Base-by-base conservation (phyloP, 2,797 vertebrate genomes). In the Lepidocolaptes lacrymiger region DNA sequence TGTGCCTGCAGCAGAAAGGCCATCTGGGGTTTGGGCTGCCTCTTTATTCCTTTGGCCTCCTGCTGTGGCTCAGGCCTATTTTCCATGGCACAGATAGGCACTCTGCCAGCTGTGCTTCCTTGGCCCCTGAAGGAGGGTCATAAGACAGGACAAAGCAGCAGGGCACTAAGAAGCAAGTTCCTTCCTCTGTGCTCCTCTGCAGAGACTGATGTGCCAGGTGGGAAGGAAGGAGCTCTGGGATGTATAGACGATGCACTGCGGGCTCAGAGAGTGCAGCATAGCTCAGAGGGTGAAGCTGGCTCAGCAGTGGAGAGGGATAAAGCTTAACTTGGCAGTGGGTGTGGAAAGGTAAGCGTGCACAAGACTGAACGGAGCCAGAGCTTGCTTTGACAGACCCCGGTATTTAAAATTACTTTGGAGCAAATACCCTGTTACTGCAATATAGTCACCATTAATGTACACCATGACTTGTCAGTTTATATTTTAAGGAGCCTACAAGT, bases 121-220 rank as follows among this genome's bases (percentile, higher is more conserved):
- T 62, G 39, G 54, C 10, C 19, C 17, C 9, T 3, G 2, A 39
- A 18, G 10, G 5, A 5, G 7, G 6, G 17, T 26, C 54, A 2
- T 11, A 32, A 49, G 19, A 41, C 34, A 66, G 68, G 37, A 66
- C 22, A 79, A 83, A 69, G 63, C 23, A 82, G 44, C 28, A 72
- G 26, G 3, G 2, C 1, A 1, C 24, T 9, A 32, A 72, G 28
- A 24, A 63, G 26, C 26, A 92, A 52, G 37, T 23, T 23, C 44
- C 26, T 24, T 51, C 30, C 30, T 61, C 73, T 39, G 62, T 17
- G 32, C 64, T 43, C 3, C 56, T 37, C 61, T 44, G 44, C 66
- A 46, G 69, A 44, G 41, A 20, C 0, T 0, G 0, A 21, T 2
- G 26, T 0, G 4, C 22, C 49, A 27, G 63, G 28, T 44, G 44